A percentile compares a stretch with the other conserved stretches of the same genome.
Evolutionary conservation across 2,888 invertebrate genomes (phyloP).

Genomic region (Steinernema carpocapsae): DNA sequence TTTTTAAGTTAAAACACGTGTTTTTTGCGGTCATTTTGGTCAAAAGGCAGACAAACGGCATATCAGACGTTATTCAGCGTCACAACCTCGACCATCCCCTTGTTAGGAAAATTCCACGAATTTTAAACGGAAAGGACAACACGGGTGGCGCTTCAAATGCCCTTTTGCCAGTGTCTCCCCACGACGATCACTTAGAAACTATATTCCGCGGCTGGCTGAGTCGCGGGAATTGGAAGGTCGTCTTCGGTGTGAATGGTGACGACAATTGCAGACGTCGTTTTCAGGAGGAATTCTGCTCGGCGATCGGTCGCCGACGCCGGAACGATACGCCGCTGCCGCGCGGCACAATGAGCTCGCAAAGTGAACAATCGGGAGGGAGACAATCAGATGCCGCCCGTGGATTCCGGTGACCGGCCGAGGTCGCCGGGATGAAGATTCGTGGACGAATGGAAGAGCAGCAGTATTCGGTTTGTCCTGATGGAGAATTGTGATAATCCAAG

Average conservation of each 20-base stretch:
- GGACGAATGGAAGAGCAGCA: not conserved
- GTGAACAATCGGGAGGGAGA: not conserved
- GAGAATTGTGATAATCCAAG: slow-evolving; percentile 32
- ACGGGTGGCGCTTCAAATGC: too few species aligned
- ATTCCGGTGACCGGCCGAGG: not conserved
- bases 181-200: not conserved
- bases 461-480: slow-evolving; percentile 17
- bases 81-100: too few species aligned
- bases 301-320: not conserved
- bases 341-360: too few species aligned
- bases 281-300: slow-evolving; percentile 7
- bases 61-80: too few species aligned
- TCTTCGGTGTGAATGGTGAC: slow-evolving; percentile 30
- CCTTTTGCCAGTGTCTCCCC: not conserved
- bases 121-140: too few species aligned
- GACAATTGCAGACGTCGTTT: slow-evolving; percentile 25
- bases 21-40: too few species aligned
- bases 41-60: too few species aligned
- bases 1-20: too few species aligned
- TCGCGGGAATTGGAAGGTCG: slow-evolving; percentile 13
- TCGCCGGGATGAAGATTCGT: not conserved
- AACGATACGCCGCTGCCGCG: too few species aligned
- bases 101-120: too few species aligned
- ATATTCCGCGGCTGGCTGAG: not conserved
- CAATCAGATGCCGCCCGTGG: not conserved